Conservation (phyloP, 2,797 vertebrate genomes). For the Myoxocephalus aenaeus region DNA sequence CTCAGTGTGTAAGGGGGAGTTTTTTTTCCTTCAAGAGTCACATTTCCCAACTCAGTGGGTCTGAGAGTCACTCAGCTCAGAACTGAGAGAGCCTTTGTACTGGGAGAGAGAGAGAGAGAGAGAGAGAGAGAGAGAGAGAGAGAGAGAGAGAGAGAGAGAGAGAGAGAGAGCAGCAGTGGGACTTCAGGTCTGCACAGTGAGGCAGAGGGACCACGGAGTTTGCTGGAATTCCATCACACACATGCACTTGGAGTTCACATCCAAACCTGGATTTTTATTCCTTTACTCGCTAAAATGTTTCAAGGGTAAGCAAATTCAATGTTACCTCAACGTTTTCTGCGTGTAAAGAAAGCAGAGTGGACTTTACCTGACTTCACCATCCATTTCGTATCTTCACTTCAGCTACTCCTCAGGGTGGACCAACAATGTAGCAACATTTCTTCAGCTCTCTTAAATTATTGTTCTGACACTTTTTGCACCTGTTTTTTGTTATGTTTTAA, state of each 20-base stretch:
- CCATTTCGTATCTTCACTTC: conserved; percentile 9
- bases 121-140: conserved; percentile 15
- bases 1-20: conserved; percentile 32
- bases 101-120: conserved; percentile 36
- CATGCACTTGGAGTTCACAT: conserved; percentile 57
- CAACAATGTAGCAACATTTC: background rate
- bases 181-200: conserved; percentile 33
- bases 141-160: conserved; percentile 40
- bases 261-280: conserved; percentile 58
- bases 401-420: conserved; percentile 25
- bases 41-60: conserved; percentile 77
- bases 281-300: conserved; percentile 65
- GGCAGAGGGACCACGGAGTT: conserved; percentile 57
- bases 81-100: conserved; percentile 80
- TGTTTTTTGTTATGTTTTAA: background rate
- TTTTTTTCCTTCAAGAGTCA: conserved; percentile 62
- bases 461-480: background rate
- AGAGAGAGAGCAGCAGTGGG: conserved; percentile 3
- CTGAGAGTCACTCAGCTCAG: conserved; percentile 67
- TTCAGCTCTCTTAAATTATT: background rate
- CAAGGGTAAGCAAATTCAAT: conserved; percentile 65
- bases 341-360: background rate
- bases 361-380: background rate
- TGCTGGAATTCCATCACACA: conserved; percentile 61
- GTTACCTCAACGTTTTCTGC: background rate